Base-by-base conservation (phyloP, 2,888 invertebrate genomes). In the Phymatocera aterrima region DNA sequence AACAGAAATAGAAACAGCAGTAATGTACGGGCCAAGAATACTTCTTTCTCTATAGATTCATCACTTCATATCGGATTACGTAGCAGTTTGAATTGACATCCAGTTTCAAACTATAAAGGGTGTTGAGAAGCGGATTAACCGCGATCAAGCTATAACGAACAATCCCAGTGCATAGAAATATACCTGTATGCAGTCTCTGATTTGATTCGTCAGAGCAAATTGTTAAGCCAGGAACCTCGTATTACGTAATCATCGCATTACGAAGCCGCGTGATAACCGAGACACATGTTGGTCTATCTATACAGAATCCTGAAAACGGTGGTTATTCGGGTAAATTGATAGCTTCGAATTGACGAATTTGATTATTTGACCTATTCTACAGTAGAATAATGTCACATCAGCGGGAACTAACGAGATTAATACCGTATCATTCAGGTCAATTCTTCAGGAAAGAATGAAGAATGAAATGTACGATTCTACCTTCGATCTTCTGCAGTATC, bases 201-300 rank as follows among this genome's bases (percentile, higher is more conserved):
- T 68, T 68, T 68, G 68, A 68, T 68, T 68, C 46, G 68, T n/a
- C 68, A 68, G 46, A 37, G 68, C 46, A 68, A 68, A 68, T 68
- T 68, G 68, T 68, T 68, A 46, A 68, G 40, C 68, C 68, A 46
- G 68, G 68, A 46, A 68, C 68, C 43, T 68, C 68, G 68, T 21
- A 68, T 68, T 68, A 46, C 68, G 68, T 68, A 68, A 68, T 68
- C 68, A 68, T 68, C 68, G 68, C 46, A 46, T 68, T 68, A 68
- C 68, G 68, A 37, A 28, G 68, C 43, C 28, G 3, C 37, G 68
- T 68, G 46, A 68, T 68, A 8, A 68, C 46, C 68, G 68, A n/a
- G 68, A 68, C 68, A 68, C 68, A 24, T 68, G 68, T 68, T 31
- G 15, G 46, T 43, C 34, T 34, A 37, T 51, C 18, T 40, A 40